Conservation (phyloP, 2,113 vertebrate species). For the Corythoichthys haematopterus region DNA sequence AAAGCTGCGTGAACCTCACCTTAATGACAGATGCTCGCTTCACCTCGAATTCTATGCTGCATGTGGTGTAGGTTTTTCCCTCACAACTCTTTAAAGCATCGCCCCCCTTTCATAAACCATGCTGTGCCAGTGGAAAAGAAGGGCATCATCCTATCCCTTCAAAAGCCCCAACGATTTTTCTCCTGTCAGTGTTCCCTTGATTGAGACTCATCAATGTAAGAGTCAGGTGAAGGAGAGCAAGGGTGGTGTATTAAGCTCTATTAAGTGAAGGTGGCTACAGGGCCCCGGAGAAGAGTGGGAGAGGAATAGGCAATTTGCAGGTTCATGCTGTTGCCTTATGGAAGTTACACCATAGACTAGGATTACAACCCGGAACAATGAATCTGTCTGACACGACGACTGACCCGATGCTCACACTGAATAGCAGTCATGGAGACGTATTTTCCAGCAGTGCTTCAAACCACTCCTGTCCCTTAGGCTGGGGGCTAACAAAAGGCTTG, state of each 20-base stretch:
- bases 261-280: constrained; percentile 48
- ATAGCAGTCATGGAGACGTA: constrained; percentile 69
- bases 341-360: constrained; percentile 45
- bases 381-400: constrained; percentile 77
- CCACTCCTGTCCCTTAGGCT: constrained; percentile 92
- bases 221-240: constrained; percentile 44
- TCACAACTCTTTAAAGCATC: constrained; percentile 19
- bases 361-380: constrained; percentile 77
- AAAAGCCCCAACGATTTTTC: constrained; percentile 60
- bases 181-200: constrained; percentile 57
- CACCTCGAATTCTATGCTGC: constrained; percentile 7
- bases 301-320: constrained; percentile 28
- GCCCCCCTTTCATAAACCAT: constrained; percentile 55
- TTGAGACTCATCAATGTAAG: constrained; percentile 59
- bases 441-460: constrained; percentile 73
- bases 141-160: constrained; percentile 37
- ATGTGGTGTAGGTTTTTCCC: constrained; percentile 4
- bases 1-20: constrained; percentile 29
- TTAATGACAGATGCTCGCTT: constrained; percentile 31
- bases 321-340: constrained; percentile 47
- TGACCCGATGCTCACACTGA: constrained; percentile 77
- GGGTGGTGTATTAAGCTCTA: constrained; percentile 36
- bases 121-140: constrained; percentile 52
- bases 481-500: constrained; percentile 81
- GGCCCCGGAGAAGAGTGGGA: constrained; percentile 11